These are phyloP conservation scores for Frankliniella fusca DNA, from an alignment of 2,888 invertebrate species.

Conservation along the genomic window DNA sequence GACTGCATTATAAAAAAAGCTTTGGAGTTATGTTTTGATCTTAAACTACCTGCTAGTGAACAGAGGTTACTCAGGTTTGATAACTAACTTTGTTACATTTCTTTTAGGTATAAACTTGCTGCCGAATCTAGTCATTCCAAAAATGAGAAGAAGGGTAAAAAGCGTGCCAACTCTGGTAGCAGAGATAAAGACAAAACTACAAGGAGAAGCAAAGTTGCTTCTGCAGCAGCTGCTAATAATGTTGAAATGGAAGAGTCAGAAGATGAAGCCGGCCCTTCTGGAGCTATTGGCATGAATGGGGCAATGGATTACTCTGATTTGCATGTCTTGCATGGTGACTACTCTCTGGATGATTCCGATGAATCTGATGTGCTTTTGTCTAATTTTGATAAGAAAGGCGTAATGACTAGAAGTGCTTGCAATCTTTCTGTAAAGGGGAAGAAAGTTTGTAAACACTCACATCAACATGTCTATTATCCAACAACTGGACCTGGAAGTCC, in stretches of 20 bases:
- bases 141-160: constrained; percentile 11
- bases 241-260: background rate
- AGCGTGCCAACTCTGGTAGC: constrained; percentile 8
- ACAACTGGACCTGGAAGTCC: no score
- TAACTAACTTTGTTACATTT: background rate
- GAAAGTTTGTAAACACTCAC: no score
- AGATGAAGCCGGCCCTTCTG: background rate
- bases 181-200: background rate
- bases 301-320: background rate
- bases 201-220: background rate
- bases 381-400: background rate
- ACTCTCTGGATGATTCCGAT: background rate
- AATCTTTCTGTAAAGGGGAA: no score
- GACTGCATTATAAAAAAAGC: no score
- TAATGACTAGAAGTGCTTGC: background rate
- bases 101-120: background rate
- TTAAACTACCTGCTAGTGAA: background rate
- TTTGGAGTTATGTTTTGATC: background rate
- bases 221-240: background rate
- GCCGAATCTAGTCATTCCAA: constrained; percentile 11
- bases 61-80: no score
- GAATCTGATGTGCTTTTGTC: background rate
- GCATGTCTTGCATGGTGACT: background rate
- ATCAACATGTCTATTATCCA: no score
- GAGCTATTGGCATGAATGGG: background rate